Evolutionary conservation across 2,113 vertebrate genomes (phyloP).

Genomic region (Pelodiscus sinensis): DNA sequence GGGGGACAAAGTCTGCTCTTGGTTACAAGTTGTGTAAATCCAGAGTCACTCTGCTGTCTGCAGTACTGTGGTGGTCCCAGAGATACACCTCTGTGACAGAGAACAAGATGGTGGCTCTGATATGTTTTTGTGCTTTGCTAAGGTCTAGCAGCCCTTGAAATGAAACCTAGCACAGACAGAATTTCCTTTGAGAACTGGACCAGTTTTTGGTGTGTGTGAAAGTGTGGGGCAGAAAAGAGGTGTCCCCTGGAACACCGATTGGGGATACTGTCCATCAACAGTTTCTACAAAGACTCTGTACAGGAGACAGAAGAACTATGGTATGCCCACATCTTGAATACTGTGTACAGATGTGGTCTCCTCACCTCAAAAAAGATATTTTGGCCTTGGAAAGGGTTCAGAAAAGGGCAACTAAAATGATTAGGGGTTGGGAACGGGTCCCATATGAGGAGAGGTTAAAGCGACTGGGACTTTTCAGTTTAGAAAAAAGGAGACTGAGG

Average conservation of each 20-base stretch:
- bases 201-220: not conserved
- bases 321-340: too few relatives aligned
- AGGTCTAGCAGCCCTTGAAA: not conserved
- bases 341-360: too few relatives aligned
- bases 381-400: too few relatives aligned
- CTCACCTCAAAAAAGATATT: too few relatives aligned
- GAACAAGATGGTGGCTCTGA: not conserved
- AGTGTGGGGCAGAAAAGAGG: not conserved
- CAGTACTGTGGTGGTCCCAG: not conserved
- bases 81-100: not conserved
- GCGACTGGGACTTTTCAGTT: too few relatives aligned
- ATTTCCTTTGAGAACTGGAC: not conserved
- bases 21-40: not conserved
- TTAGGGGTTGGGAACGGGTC: too few relatives aligned
- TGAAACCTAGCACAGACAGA: not conserved
- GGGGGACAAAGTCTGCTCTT: not conserved
- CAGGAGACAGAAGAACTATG: not conserved
- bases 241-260: too few relatives aligned
- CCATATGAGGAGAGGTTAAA: too few relatives aligned
- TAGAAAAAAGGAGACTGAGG: too few relatives aligned
- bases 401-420: too few relatives aligned
- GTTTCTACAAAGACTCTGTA: not conserved
- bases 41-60: not conserved
- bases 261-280: not conserved
- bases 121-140: not conserved